A percentile compares a stretch with the other conserved stretches of the same genome.
Evolutionary conservation across 1,140 invertebrate genomes (phyloP).

Genomic region (Eriocheir sinensis): DNA sequence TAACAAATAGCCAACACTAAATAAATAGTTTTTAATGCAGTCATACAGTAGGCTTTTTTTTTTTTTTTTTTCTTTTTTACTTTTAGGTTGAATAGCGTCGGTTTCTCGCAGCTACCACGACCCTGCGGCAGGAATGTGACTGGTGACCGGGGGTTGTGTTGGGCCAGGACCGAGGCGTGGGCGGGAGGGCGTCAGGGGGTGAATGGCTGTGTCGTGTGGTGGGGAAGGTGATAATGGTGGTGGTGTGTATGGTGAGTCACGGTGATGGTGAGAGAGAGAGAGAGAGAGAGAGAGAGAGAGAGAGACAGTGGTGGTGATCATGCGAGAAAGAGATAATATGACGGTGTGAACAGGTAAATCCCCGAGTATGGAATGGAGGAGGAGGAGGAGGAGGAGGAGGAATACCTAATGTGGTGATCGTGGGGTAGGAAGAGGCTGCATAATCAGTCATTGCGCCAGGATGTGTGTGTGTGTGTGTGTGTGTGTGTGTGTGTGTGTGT

Average conservation of each 20-base stretch:
- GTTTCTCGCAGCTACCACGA: too few relatives aligned
- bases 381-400: constrained; percentile 8
- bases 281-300: not conserved
- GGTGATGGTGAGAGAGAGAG: not conserved
- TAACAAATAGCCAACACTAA: too few relatives aligned
- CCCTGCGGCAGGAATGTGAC: not conserved
- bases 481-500: not conserved
- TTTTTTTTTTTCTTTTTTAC: too few relatives aligned
- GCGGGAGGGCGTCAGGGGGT: not conserved
- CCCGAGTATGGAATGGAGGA: not conserved
- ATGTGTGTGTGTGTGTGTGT: too few relatives aligned
- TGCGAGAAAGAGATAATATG: constrained; percentile 36
- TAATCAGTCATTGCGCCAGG: not conserved
- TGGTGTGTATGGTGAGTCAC: constrained; percentile 3
- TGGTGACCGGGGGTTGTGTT: too few relatives aligned
- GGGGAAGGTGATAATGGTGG: not conserved
- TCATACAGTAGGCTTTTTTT: too few relatives aligned
- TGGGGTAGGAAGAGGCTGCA: not conserved
- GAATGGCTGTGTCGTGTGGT: not conserved
- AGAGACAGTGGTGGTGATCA: not conserved
- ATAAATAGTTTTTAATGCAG: too few relatives aligned
- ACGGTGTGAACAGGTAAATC: constrained; percentile 37
- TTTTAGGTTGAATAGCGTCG: too few relatives aligned
- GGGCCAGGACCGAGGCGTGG: too few relatives aligned
- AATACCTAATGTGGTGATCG: not conserved